phyloP scores from a whole-genome alignment of 2,113 vertebrate genomes.

The Sapajus apella region DNA sequence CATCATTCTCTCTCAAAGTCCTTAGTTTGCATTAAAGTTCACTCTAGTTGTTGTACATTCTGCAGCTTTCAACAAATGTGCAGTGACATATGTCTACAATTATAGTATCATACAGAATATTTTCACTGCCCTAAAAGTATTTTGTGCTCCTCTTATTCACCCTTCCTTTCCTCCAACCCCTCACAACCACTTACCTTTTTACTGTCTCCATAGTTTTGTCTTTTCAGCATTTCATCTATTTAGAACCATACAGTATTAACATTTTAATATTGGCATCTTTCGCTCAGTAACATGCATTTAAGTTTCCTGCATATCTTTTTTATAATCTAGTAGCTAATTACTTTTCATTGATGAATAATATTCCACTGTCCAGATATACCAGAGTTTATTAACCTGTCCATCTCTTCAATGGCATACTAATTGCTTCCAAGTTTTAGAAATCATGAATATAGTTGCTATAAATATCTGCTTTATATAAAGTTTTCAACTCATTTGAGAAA shows the following conservation, averaged over 20 bases:
- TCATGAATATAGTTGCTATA: not conserved
- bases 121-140: not conserved
- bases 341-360: not conserved
- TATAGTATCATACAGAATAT: not conserved
- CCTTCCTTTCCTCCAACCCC: not conserved
- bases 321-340: not conserved
- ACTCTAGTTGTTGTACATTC: not conserved
- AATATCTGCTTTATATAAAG: not conserved
- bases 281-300: not conserved
- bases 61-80: not conserved
- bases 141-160: not conserved
- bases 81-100: not conserved
- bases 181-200: not conserved
- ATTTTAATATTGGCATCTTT: not conserved
- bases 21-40: not conserved
- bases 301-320: not conserved
- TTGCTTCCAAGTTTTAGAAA: not conserved
- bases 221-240: not conserved
- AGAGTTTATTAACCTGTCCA: not conserved
- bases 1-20: not conserved
- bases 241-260: not conserved
- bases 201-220: not conserved
- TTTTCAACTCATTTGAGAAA: not conserved
- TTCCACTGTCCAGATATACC: not conserved
- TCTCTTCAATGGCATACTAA: not conserved